A percentile compares a stretch with the other conserved stretches of the same genome.
These are phyloP conservation scores for Rynchops niger DNA, from an alignment of 2,113 vertebrate species.

Conservation along the genomic window DNA sequence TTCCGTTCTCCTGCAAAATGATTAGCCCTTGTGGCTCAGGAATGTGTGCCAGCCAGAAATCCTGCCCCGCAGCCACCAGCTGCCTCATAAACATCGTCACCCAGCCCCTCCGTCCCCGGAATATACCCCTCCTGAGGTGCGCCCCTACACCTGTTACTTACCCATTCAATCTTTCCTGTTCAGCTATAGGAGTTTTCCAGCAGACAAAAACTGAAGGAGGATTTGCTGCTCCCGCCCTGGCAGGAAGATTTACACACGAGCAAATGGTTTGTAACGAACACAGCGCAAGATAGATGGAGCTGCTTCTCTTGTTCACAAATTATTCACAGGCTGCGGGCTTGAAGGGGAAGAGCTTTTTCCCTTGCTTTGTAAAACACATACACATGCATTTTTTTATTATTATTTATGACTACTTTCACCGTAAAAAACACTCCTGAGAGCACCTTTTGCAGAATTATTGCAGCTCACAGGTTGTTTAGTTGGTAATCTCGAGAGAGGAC, in stretches of 20 bases:
- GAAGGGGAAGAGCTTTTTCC: background rate
- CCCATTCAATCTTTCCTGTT: background rate
- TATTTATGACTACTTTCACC: constrained; percentile 31
- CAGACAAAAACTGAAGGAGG: background rate
- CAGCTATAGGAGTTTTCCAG: background rate
- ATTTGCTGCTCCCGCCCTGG: background rate
- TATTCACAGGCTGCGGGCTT: background rate
- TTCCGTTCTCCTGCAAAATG: background rate
- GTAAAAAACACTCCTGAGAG: background rate
- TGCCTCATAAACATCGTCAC: background rate
- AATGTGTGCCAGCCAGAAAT: background rate
- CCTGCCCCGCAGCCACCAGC: background rate
- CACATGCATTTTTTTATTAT: background rate
- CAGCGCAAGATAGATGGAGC: constrained; percentile 26
- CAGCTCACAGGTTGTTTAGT: background rate
- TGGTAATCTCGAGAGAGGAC: background rate
- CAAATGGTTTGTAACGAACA: constrained; percentile 42
- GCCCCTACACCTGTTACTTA: background rate
- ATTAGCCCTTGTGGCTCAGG: background rate
- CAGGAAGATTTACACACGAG: constrained; percentile 29
- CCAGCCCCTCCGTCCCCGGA: background rate
- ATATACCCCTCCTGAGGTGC: background rate
- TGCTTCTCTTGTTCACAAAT: constrained; percentile 29
- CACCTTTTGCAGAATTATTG: constrained; percentile 7
- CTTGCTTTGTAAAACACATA: background rate